A percentile compares a stretch with the other conserved stretches of the same genome.
phyloP scores from a whole-genome alignment of 2,888 invertebrate species.

The Ophioninae sp. region DNA sequence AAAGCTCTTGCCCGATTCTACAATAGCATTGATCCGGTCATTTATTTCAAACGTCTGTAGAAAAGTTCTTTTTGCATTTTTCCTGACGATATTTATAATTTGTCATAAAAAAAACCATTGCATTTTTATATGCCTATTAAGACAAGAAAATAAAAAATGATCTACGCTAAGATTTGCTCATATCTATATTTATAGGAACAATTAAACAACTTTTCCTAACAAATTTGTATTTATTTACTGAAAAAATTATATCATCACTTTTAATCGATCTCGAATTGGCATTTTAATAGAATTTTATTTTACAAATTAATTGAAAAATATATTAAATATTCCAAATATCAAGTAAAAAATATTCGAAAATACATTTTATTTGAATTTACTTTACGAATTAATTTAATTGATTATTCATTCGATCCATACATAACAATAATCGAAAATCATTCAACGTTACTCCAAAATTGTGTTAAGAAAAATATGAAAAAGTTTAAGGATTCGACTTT shows the following conservation, averaged over 20 bases:
- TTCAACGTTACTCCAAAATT: not conserved
- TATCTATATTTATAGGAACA: not conserved
- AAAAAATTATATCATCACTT: not conserved
- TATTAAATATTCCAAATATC: no score
- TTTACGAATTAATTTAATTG: no score
- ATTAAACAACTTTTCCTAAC: not conserved
- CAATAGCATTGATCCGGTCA: slow-evolving; percentile 3
- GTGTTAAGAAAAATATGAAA: not conserved
- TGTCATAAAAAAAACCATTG: not conserved
- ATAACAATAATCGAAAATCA: not conserved
- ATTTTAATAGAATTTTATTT: no score
- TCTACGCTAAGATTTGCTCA: no score
- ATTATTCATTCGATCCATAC: no score
- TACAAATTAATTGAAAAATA: no score
- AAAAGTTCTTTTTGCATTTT: not conserved
- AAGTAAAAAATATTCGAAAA: no score
- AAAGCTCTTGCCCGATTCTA: slow-evolving; percentile 57
- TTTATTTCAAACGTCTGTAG: not conserved
- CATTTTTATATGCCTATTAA: not conserved
- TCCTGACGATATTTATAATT: not conserved
- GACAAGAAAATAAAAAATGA: no score
- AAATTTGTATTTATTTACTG: not conserved
- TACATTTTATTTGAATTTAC: no score
- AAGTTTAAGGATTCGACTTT: not conserved
- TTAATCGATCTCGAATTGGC: no score